Percentiles rank a stretch among this genome's conserved stretches.
phyloP scores from a whole-genome alignment of 2,113 vertebrate species.

The Phrynocephalus versicolor region DNA sequence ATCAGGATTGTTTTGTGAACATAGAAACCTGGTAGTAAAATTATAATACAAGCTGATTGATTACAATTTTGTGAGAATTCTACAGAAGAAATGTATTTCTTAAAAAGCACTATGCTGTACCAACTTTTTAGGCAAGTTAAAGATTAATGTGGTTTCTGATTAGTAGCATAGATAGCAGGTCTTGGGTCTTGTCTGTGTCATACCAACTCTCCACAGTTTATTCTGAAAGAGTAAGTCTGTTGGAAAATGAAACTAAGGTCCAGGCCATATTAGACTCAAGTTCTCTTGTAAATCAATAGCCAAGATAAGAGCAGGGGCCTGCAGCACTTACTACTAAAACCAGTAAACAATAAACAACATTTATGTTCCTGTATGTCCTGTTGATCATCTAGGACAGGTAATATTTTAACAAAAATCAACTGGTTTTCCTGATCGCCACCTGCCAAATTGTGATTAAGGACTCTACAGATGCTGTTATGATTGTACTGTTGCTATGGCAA shows the following conservation, averaged over 20 bases:
- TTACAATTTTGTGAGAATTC: background rate
- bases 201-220: background rate
- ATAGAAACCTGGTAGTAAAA: background rate
- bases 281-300: background rate
- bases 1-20: background rate
- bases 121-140: background rate
- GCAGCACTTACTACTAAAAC: background rate
- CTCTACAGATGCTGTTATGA: background rate
- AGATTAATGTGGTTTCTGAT: background rate
- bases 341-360: background rate
- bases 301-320: background rate
- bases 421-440: background rate
- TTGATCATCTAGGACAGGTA: background rate
- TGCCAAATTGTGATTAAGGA: background rate
- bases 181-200: background rate
- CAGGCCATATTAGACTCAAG: background rate
- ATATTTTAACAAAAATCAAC: background rate
- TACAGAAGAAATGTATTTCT: background rate
- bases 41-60: background rate
- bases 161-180: background rate
- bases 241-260: background rate
- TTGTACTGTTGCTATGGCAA: slow-evolving; percentile 1
- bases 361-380: background rate
- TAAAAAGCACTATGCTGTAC: background rate
- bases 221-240: background rate